Evolutionary conservation across 2,113 vertebrate species (phyloP), one percentile per base, ranked within the genome.

Genomic region (Lontra canadensis): DNA sequence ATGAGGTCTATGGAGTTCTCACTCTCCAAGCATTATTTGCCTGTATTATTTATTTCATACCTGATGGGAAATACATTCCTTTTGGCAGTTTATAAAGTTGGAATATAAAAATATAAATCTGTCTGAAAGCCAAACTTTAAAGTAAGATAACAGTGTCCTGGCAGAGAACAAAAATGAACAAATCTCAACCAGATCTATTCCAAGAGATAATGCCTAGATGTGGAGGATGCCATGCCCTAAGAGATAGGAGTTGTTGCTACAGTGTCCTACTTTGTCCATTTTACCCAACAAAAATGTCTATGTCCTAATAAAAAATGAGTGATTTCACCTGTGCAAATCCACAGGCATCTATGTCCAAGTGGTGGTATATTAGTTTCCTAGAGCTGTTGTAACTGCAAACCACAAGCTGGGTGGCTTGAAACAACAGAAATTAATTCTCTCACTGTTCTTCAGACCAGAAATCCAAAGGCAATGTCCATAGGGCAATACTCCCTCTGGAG

Each of bases 41-140:
- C 61, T 73, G 18, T 57, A 63, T 78, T 94, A 73, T 91, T 89
- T 95, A 44, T 87, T 83, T 93, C 23, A 59, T 34, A 57, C 55
- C 88, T 67, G 12, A 61, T 93, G 79, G 65, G 55, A 85, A 57
- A 94, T 67, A 20, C 34, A 81, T 93, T 78, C 49, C 74, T 90
- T 34, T 65, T 80, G 90, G 25, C 55, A 92, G 76, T 79, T 93
- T 86, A 44, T 83, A 31, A 94, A 88, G 85, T 59, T 73, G 14
- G 47, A 83, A 80, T 85, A 69, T 88, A 59, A 94, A 97, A 93
- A 76, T 44, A 83, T 29, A 61, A 74, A 83, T 86, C 17, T 86
- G 17, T 81, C 8, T 55, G 65, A 57, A 91, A 57, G 47, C 47
- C 17, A 14, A 63, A 55, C 15, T 97, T 91, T 63, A 55, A 73